These are phyloP conservation scores for Drosophila differens DNA, from an alignment of 2,888 invertebrate genomes.

Conservation along the genomic window DNA sequence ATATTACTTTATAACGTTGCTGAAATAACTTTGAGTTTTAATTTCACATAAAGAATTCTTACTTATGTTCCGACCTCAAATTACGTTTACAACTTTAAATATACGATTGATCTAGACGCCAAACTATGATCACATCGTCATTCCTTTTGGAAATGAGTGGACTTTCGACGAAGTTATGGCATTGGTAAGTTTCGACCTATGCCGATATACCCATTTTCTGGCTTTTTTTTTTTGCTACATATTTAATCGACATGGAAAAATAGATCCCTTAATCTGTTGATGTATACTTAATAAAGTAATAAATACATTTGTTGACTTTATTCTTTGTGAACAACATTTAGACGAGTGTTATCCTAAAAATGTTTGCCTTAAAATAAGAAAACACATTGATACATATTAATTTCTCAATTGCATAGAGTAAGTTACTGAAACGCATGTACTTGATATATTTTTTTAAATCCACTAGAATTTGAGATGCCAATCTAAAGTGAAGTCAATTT, in stretches of 20 bases:
- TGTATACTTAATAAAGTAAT: not conserved
- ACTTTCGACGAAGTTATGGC: not conserved
- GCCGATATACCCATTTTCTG: not conserved
- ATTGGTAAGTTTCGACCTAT: not conserved
- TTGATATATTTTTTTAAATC: not conserved
- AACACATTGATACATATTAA: not conserved
- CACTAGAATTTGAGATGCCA: slow-evolving; percentile 50
- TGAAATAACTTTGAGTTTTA: not conserved
- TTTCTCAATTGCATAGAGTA: not conserved
- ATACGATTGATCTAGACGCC: not conserved
- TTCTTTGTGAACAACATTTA: not conserved
- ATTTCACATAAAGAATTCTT: not conserved
- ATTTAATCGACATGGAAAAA: not conserved
- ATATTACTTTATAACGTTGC: not conserved
- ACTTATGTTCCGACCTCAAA: not conserved
- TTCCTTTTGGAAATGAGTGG: not conserved
- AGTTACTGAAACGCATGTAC: not conserved
- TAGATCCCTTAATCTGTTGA: not conserved
- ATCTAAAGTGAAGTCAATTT: slow-evolving; percentile 75
- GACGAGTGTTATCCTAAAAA: not conserved
- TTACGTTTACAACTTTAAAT: not conserved
- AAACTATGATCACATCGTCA: not conserved
- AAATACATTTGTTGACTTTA: not conserved
- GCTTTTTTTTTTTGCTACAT: not conserved
- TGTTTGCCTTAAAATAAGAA: not conserved